These are phyloP conservation scores for Sebastolobus altivelis DNA, from an alignment of 2,797 vertebrate species.

Conservation along the genomic window DNA sequence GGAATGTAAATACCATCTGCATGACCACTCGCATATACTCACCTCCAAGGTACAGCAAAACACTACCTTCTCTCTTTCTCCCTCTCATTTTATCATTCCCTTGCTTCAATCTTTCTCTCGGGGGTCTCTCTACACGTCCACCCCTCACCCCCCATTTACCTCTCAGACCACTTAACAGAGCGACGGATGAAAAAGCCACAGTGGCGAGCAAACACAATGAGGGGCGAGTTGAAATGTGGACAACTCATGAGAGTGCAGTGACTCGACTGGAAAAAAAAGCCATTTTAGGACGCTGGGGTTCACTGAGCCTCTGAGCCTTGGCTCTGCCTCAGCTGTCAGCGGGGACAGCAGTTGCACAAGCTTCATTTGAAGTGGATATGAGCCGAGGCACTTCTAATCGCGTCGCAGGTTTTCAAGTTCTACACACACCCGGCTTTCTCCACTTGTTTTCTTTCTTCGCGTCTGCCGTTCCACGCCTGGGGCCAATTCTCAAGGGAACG, in stretches of 20 bases:
- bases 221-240: background rate
- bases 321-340: constrained; percentile 20
- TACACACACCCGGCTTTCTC: constrained; percentile 33
- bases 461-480: constrained; percentile 56
- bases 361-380: constrained; percentile 44
- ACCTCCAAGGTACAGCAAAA: constrained; percentile 53
- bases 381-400: constrained; percentile 43
- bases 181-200: constrained; percentile 8
- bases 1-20: constrained; percentile 77
- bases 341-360: constrained; percentile 39
- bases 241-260: constrained; percentile 15
- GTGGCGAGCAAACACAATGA: constrained; percentile 17
- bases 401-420: constrained; percentile 37
- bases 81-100: constrained; percentile 55
- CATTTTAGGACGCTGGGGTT: constrained; percentile 24
- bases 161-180: constrained; percentile 34
- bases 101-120: constrained; percentile 32
- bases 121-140: background rate
- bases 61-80: constrained; percentile 53
- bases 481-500: constrained; percentile 72
- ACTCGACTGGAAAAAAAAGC: constrained; percentile 25
- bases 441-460: constrained; percentile 60
- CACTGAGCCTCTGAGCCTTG: constrained; percentile 15
- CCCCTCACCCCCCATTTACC: background rate
- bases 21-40: constrained; percentile 48